These are phyloP conservation scores for Steinernema feltiae DNA, from an alignment of 1,140 invertebrate genomes.

Conservation along the genomic window DNA sequence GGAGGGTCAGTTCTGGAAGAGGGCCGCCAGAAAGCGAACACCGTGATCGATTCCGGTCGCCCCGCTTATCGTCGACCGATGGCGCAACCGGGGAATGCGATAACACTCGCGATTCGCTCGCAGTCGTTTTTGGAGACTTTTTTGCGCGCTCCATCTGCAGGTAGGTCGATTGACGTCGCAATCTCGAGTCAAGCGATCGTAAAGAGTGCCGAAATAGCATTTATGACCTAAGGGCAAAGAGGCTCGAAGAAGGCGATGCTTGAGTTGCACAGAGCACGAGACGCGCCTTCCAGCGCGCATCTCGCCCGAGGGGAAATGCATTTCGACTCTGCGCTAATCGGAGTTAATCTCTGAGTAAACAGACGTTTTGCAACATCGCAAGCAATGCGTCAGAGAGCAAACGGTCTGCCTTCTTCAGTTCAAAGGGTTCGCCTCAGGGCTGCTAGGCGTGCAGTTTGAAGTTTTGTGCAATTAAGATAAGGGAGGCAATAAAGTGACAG, in stretches of 20 bases:
- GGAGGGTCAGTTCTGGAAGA: neutral
- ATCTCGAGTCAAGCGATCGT: neutral
- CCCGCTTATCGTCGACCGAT: constrained; percentile 5
- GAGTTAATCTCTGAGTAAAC: neutral
- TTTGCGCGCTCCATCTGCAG: neutral
- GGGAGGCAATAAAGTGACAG: neutral
- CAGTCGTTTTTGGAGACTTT: constrained; percentile 8
- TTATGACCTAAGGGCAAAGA: no score
- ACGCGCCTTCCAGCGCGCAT: no score
- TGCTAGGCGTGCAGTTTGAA: neutral
- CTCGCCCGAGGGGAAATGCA: neutral
- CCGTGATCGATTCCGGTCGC: constrained; percentile 8
- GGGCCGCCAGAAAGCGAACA: neutral
- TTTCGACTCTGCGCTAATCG: neutral
- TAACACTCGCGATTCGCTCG: neutral
- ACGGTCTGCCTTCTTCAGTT: no score
- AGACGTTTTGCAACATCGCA: neutral
- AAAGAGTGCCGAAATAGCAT: neutral
- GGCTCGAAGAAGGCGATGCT: no score
- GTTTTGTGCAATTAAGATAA: neutral
- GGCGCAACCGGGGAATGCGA: constrained; percentile 1
- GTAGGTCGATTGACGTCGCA: neutral
- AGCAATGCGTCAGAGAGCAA: neutral
- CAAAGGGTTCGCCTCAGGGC: no score
- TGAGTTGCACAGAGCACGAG: no score